phyloP scores from a whole-genome alignment of 1,140 invertebrate genomes.

The Heterodera schachtii region DNA sequence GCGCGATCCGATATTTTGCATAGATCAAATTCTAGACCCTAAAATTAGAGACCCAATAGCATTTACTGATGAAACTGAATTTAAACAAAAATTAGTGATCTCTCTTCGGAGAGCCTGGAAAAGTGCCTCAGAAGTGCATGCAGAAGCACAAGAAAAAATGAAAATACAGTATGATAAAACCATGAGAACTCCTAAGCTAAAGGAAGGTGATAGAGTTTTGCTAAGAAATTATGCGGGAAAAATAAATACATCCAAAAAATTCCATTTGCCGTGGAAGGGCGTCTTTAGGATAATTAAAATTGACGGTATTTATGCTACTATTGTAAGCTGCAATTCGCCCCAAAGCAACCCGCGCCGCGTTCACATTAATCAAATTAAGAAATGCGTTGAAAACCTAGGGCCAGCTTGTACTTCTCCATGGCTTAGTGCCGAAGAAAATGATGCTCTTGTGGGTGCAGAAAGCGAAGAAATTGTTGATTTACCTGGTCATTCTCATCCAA shows the following conservation, averaged over 20 bases:
- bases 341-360: conserved; percentile 22
- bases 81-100: conserved; percentile 23
- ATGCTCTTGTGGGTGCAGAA: neutral
- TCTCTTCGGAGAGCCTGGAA: conserved; percentile 29
- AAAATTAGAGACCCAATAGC: neutral
- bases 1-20: conserved; percentile 27
- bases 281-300: too few species aligned
- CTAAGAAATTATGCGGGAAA: neutral
- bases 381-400: conserved; percentile 18
- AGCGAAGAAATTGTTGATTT: neutral
- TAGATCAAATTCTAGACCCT: conserved; percentile 22
- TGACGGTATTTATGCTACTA: conserved; percentile 17
- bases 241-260: conserved; percentile 14
- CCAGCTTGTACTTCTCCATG: conserved; percentile 12
- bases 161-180: conserved; percentile 36
- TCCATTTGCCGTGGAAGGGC: conserved; percentile 32
- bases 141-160: neutral
- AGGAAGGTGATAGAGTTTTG: conserved; percentile 27
- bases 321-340: neutral
- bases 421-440: neutral
- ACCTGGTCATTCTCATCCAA: neutral
- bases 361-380: conserved; percentile 37
- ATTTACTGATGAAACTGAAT: neutral
- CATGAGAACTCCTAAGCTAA: conserved; percentile 1
- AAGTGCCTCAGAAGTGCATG: neutral